A percentile compares a stretch with the other conserved stretches of the same genome.
phyloP scores from a whole-genome alignment of 1,140 invertebrate genomes.

The Drosophila kanapiae region DNA sequence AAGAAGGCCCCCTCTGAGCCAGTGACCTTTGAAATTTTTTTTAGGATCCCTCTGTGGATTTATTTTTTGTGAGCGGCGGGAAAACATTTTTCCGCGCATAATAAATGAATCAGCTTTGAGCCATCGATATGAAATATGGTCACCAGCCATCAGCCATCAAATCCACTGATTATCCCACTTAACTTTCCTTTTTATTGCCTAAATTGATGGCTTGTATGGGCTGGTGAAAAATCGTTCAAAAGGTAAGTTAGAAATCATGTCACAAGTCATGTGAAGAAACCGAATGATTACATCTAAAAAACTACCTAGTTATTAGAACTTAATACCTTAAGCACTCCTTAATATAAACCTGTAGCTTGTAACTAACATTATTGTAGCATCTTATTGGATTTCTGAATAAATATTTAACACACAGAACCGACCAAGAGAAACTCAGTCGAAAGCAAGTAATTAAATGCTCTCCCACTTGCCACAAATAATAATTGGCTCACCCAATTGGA shows the following conservation, averaged over 20 bases:
- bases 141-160: slow-evolving; percentile 2
- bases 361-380: too few species aligned
- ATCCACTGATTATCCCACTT: not conserved
- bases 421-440: not conserved
- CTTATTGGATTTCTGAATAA: not conserved
- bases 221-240: not conserved
- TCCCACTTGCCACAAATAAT: slow-evolving; percentile 1
- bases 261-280: not conserved
- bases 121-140: slow-evolving; percentile 70
- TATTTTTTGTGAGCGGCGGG: slow-evolving; percentile 33
- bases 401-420: not conserved
- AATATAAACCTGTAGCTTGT: too few species aligned
- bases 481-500: not conserved
- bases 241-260: slow-evolving; percentile 22
- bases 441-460: slow-evolving; percentile 3
- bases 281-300: not conserved
- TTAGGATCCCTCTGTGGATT: slow-evolving; percentile 22
- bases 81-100: slow-evolving; percentile 60
- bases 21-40: slow-evolving; percentile 64
- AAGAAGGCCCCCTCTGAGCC: slow-evolving; percentile 16
- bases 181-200: not conserved
- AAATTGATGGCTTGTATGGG: slow-evolving; percentile 22
- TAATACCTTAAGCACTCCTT: too few species aligned
- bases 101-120: slow-evolving; percentile 65
- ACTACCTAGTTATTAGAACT: not conserved